Conservation (phyloP, 2,888 invertebrate species). For the Halictus quadricinctus region DNA sequence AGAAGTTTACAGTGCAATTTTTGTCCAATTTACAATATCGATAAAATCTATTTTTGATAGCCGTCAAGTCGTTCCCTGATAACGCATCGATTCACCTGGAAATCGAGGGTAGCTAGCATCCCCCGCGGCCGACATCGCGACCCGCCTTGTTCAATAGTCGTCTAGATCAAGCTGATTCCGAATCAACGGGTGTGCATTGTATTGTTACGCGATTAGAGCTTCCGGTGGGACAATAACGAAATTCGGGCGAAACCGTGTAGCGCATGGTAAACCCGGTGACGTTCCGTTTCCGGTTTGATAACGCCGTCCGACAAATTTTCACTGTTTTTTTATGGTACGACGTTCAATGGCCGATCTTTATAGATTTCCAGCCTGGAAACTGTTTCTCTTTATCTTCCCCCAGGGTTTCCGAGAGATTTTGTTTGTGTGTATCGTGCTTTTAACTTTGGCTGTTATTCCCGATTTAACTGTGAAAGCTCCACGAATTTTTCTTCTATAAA, state of each 20-base stretch:
- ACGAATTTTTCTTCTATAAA: background rate
- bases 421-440: background rate
- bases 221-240: conserved; percentile 8
- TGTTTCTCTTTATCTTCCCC: background rate
- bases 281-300: conserved; percentile 7
- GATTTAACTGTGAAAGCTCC: background rate
- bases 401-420: background rate
- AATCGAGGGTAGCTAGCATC: conserved; percentile 15
- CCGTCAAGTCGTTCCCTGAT: conserved; percentile 2
- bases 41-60: background rate
- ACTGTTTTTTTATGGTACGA: background rate
- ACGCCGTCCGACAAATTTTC: background rate
- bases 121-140: background rate
- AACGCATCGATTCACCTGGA: conserved; percentile 38
- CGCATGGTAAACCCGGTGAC: conserved; percentile 2
- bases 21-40: background rate
- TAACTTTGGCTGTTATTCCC: background rate
- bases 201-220: conserved; percentile 1
- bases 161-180: conserved; percentile 16
- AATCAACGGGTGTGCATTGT: background rate
- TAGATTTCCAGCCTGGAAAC: background rate
- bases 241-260: background rate
- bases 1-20: background rate
- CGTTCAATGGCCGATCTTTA: background rate
- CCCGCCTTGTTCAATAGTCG: conserved; percentile 12